Percentiles rank a stretch among this genome's conserved stretches.
Conservation (phyloP, 1,140 invertebrate species). For the Aphelinus atriplicis region DNA sequence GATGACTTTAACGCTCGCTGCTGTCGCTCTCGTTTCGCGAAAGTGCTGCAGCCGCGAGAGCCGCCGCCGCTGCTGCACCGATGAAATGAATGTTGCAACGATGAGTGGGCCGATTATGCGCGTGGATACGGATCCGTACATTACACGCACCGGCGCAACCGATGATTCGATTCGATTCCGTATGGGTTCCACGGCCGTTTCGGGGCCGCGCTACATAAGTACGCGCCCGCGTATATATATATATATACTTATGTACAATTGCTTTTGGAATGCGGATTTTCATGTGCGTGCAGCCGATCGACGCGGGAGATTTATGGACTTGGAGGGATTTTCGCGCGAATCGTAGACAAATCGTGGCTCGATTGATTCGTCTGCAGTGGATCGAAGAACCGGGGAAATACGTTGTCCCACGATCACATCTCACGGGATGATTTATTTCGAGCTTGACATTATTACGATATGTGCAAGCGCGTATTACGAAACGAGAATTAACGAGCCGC, state of each 20-base stretch:
- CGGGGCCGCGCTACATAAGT: neutral
- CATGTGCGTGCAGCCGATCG: too few relatives aligned
- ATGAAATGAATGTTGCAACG: neutral
- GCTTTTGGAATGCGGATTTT: neutral
- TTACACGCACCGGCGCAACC: neutral
- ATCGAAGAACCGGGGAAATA: too few relatives aligned
- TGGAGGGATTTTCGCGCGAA: too few relatives aligned
- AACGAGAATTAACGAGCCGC: constrained; percentile 13
- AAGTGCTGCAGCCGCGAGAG: neutral
- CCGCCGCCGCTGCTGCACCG: neutral
- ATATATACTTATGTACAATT: too few relatives aligned
- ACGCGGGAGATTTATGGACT: too few relatives aligned
- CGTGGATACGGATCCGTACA: neutral
- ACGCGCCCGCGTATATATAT: neutral
- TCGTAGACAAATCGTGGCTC: too few relatives aligned
- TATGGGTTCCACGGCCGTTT: neutral
- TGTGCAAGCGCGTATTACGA: neutral
- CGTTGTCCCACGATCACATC: neutral
- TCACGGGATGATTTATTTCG: constrained; percentile 13
- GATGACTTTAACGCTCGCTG: constrained; percentile 11
- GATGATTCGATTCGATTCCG: neutral
- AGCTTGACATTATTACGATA: constrained; percentile 18
- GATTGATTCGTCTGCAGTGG: too few relatives aligned
- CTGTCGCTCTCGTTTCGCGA: constrained; percentile 18
- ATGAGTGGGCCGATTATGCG: neutral